Evolutionary conservation across 2,888 invertebrate genomes (phyloP).

Genomic region (Tetheella fluctuosa): DNA sequence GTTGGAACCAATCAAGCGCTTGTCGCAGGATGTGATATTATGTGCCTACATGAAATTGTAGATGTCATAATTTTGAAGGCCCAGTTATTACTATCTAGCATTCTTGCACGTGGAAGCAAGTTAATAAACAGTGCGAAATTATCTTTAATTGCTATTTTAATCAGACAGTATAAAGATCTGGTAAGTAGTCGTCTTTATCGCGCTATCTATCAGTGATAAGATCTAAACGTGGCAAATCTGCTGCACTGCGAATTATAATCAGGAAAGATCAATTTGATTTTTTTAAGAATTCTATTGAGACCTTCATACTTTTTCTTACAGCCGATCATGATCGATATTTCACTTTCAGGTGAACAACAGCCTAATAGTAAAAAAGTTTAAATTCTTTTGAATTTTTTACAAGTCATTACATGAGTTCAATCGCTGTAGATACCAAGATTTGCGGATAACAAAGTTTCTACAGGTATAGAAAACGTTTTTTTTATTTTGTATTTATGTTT

Average conservation of each 20-base stretch:
- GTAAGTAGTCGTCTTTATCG: neutral
- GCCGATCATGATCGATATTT: neutral
- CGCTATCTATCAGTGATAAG: neutral
- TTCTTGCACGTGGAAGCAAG: neutral
- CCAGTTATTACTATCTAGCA: neutral
- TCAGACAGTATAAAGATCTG: neutral
- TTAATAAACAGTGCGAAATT: neutral
- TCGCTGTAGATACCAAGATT: neutral
- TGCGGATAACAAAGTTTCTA: neutral
- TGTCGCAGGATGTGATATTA: too few species aligned
- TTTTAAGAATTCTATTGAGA: neutral
- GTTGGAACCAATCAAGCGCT: too few species aligned
- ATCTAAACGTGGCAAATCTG: neutral
- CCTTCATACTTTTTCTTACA: neutral
- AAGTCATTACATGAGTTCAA: neutral
- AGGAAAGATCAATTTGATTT: neutral
- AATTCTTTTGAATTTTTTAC: neutral
- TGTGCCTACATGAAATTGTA: too few species aligned
- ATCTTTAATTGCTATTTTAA: neutral
- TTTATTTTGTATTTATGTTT: too few species aligned
- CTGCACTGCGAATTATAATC: neutral
- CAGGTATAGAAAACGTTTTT: neutral
- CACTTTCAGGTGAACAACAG: conserved; percentile 3
- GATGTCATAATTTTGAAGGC: too few species aligned
- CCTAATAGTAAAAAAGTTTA: neutral